A percentile compares a stretch with the other conserved stretches of the same genome.
phyloP scores from a whole-genome alignment of 2,113 vertebrate genomes.

The Coturnix japonica region DNA sequence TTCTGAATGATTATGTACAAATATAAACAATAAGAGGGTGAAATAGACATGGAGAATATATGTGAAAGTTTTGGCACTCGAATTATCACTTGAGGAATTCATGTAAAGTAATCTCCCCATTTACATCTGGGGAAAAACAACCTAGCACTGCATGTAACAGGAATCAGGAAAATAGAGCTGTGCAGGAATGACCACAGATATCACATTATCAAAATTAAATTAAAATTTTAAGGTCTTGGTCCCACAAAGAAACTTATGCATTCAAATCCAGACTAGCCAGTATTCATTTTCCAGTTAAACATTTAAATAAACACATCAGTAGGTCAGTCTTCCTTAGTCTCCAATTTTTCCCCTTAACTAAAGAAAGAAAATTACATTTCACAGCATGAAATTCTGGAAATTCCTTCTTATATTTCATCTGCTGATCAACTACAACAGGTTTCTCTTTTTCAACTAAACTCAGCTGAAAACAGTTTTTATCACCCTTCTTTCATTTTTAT shows the following conservation, averaged over 20 bases:
- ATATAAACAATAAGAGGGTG: not conserved
- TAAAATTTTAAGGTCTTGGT: not conserved
- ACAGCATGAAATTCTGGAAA: not conserved
- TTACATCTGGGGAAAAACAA: not conserved
- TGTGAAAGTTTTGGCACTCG: not conserved
- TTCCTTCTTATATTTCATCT: not conserved
- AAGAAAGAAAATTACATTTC: not conserved
- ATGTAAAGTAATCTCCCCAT: not conserved
- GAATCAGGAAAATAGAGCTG: not conserved
- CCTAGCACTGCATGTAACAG: not conserved
- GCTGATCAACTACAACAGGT: not conserved
- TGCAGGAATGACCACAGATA: not conserved
- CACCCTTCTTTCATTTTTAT: not conserved
- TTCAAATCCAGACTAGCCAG: not conserved
- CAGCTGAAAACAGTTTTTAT: not conserved
- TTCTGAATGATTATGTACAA: slow-evolving; percentile 32
- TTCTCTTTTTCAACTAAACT: not conserved
- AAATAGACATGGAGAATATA: not conserved
- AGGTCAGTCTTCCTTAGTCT: not conserved
- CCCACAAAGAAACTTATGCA: not conserved
- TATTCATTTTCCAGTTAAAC: not conserved
- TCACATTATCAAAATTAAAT: not conserved
- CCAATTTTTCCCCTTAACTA: not conserved
- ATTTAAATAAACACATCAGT: not conserved
- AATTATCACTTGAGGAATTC: not conserved